A percentile compares a stretch with the other conserved stretches of the same genome.
Evolutionary conservation across 2,888 invertebrate genomes (phyloP).

Genomic region (Apoda limacodes): DNA sequence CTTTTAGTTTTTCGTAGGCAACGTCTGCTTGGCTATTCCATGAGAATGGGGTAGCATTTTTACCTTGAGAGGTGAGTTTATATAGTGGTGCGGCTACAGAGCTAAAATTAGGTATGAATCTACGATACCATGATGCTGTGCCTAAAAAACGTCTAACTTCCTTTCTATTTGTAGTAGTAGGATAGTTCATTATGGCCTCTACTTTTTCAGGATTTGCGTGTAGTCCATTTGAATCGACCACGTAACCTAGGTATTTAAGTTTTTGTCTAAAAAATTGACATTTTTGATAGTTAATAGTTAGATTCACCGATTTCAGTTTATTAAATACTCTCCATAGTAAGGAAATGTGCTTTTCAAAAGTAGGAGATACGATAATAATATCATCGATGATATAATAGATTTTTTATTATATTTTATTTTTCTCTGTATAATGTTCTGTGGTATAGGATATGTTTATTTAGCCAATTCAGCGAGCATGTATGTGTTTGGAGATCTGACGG

Average conservation of each 20-base stretch:
- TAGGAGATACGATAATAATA: slow-evolving; percentile 14
- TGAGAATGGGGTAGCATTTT: slow-evolving; percentile 14
- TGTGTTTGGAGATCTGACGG: no score
- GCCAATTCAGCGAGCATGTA: no score
- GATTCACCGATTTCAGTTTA: slow-evolving; percentile 17
- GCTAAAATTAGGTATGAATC: slow-evolving; percentile 18
- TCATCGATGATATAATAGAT: slow-evolving; percentile 21
- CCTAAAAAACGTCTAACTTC: slow-evolving; percentile 22
- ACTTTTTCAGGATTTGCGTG: slow-evolving; percentile 20
- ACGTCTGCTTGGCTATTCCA: slow-evolving; percentile 21
- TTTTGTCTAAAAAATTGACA: slow-evolving; percentile 18
- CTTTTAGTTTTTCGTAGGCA: slow-evolving; percentile 18
- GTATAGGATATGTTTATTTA: no score
- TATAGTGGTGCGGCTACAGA: slow-evolving; percentile 19
- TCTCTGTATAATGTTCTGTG: no score
- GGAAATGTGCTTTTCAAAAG: slow-evolving; percentile 17
- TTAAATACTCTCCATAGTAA: slow-evolving; percentile 14
- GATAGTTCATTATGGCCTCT: slow-evolving; percentile 18
- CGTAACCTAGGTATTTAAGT: slow-evolving; percentile 18
- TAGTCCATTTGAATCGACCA: slow-evolving; percentile 20
- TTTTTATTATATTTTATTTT: no score
- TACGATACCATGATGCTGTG: slow-evolving; percentile 22
- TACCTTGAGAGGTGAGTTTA: slow-evolving; percentile 18
- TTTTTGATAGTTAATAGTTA: slow-evolving; percentile 21
- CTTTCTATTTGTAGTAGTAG: slow-evolving; percentile 19